Base-by-base conservation (phyloP, 1,140 invertebrate genomes). In the Drosophila albomicans region DNA sequence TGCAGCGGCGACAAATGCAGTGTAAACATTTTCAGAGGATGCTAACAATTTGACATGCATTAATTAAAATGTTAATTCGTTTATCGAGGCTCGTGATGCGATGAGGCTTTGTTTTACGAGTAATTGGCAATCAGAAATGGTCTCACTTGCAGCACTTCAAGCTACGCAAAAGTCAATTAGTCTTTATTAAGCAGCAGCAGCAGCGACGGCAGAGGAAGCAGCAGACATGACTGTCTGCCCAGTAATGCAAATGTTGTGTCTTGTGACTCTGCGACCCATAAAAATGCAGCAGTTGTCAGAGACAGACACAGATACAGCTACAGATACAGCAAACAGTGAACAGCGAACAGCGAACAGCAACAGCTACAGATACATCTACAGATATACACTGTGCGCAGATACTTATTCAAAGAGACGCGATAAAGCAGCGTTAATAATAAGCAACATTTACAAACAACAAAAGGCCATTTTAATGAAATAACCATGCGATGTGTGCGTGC, bases 381-480 rank as follows among this genome's bases (percentile, higher is more conserved):
- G 45, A 30, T 46, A 46, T 20, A 16, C 62, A 41, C 38, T 3
- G 41, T 35, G 16, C 61, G 61, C 78, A 62, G 64, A 69, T 69
- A 66, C 68, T 70, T 58, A 75, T 61, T 64, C 65, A 73, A 70
- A 73, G 61, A 70, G 66, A 65, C 48, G 79, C 78, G 78, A 89
- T 84, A 87, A 54, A 82, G 84, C 73, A 76, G 78, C 75, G 85
- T 84, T 90, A 89, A 89, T 89, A 89, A 89, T 89, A 76, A 90
- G 85, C 81, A 89, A 89, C 85, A 89, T 89, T 90, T 82, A 85
- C 85, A 89, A 89, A 89, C 85, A 89, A 89, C 85, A 89, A 90
- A 89, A 89, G 85, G 86, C 86, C 74, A 89, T 89, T 89, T 89
- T 89, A 89, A 89, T 89, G 85, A 89, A 89, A 89, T 89, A 89